A percentile compares a stretch with the other conserved stretches of the same genome.
Evolutionary conservation across 30 jellyfish, hydroid and myxozoan genomes (phyloP).

Genomic region (Pseudorhiza aurosa): DNA sequence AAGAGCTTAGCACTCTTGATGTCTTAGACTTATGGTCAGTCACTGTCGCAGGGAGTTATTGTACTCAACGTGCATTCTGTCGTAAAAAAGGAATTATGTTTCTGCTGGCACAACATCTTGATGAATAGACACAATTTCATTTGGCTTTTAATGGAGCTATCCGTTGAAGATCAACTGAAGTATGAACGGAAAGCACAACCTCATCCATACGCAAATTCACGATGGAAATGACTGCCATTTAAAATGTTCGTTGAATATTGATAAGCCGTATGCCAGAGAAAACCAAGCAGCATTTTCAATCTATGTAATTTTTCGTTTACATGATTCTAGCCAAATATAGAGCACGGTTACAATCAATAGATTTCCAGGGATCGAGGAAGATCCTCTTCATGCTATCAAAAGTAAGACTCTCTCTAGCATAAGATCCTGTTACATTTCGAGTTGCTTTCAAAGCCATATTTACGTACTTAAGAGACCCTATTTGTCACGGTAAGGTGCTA

Average conservation of each 20-base stretch:
- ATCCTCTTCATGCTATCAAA: too few relatives aligned
- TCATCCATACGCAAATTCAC: neutral
- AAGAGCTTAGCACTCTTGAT: neutral
- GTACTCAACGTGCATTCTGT: neutral
- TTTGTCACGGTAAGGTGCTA: too few relatives aligned
- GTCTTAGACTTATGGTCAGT: conserved; percentile 1
- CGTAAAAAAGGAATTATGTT: neutral
- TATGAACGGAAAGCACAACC: neutral
- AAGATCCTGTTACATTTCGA: too few relatives aligned
- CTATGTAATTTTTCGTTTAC: too few relatives aligned
- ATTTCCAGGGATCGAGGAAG: too few relatives aligned
- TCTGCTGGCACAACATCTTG: neutral
- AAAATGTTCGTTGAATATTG: neutral
- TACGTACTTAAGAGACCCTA: too few relatives aligned
- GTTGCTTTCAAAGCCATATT: too few relatives aligned
- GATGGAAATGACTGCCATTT: neutral
- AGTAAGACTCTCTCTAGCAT: too few relatives aligned
- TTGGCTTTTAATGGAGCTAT: neutral
- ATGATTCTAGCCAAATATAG: too few relatives aligned
- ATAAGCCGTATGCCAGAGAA: conserved; percentile 2
- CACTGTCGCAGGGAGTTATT: neutral
- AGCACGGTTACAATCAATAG: too few relatives aligned
- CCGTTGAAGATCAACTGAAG: neutral
- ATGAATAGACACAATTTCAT: neutral
- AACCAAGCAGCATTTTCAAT: too few relatives aligned